Evolutionary conservation across 2,888 invertebrate genomes (phyloP), one percentile per base, ranked within the genome.

Genomic region (Epirrita christyi): DNA sequence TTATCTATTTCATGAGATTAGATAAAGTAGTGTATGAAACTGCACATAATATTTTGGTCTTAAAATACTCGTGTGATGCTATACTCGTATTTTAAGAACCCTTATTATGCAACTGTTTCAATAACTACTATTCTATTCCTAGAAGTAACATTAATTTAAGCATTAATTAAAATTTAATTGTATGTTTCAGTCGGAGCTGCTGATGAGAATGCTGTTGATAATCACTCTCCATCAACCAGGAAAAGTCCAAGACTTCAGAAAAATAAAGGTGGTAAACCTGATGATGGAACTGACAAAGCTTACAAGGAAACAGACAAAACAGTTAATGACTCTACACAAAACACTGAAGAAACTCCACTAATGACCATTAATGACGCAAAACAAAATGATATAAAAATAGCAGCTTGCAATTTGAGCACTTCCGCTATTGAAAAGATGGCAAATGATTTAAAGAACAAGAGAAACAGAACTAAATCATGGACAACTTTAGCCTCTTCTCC

Each of bases 381-480:
- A 43, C n/a, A 45, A 27, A 13, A 4, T 9, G 9, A 13, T 1
- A 54, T 43, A 38, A 21, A 64, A 29, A 64, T 59, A 34, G 53
- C 50, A 15, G 55, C 68, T 57, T 58, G 80, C 10, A 87, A 85
- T 61, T 88, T 83, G 72, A 86, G 80, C 53, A 69, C 76, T 8
- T 75, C 86, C 48, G 70, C 69, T 42, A 40, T 80, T 51, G 73
- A 76, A 41, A 63, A 67, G 36, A 42, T 53, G 53, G 15, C 62
- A 40, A 65, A 57, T 32, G 68, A 66, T 47, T 59, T 66, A 0
- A 73, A 73, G 65, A 69, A 27, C 46, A 83, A 83, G 65, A 81
- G 83, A 57, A 76, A 75, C 42, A 78, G 88, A 73, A 85, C 85
- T 13, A 85, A 82, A 63, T 88, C 90, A 21, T 86, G 81, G 78